phyloP scores from a whole-genome alignment of 2,888 invertebrate species.

The Ceratothoa steindachneri region DNA sequence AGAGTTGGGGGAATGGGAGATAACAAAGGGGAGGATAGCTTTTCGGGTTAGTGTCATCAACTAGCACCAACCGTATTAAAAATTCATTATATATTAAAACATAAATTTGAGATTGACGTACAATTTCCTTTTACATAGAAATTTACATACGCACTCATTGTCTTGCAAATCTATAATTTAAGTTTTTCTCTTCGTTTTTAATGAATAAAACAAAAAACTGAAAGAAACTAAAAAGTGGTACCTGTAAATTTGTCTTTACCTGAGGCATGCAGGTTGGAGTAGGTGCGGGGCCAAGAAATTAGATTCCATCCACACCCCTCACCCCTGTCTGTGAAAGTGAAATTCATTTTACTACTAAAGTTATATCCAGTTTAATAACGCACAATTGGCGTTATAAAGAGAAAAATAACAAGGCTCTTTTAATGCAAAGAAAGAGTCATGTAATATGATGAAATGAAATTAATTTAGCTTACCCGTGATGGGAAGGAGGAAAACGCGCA shows the following conservation, averaged over 20 bases:
- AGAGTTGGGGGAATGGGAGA: neutral
- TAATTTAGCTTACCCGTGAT: no score
- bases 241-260: slow-evolving; percentile 9
- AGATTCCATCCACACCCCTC: slow-evolving; percentile 10
- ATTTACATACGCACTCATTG: no score
- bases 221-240: neutral
- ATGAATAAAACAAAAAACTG: neutral
- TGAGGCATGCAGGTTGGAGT: slow-evolving; percentile 13
- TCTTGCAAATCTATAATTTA: neutral
- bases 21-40: slow-evolving; percentile 1
- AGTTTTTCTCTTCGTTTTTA: neutral
- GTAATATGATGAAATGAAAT: no score
- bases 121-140: no score
- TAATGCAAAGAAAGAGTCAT: no score
- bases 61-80: no score
- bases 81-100: no score
- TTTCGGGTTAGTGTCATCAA: neutral
- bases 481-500: neutral
- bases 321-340: slow-evolving; percentile 1
- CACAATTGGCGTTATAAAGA: no score
- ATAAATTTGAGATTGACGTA: no score
- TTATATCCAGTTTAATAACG: no score
- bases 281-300: slow-evolving; percentile 6
- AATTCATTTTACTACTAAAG: neutral
- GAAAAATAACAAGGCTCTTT: no score